Evolutionary conservation across 2,797 vertebrate species (phyloP).

Genomic region (Hafferia zeledoni): DNA sequence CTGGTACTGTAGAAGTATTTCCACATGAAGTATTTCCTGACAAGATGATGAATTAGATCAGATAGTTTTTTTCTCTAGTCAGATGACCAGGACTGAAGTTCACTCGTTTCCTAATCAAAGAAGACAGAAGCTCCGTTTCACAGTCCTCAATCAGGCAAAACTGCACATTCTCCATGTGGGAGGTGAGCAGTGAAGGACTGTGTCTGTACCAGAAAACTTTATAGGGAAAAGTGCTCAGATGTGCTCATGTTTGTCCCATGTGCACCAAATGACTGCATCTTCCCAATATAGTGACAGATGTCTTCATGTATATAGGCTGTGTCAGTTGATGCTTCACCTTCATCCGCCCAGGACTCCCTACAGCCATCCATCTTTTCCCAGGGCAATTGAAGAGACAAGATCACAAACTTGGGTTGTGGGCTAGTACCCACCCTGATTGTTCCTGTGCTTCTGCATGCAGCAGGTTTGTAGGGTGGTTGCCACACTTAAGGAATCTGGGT

Average conservation of each 20-base stretch:
- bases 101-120: not conserved
- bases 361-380: fast-evolving
- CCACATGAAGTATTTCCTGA: not conserved
- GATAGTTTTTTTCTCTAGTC: not conserved
- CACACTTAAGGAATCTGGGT: not conserved
- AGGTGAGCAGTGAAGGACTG: not conserved
- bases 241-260: not conserved
- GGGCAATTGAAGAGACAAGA: not conserved
- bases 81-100: not conserved
- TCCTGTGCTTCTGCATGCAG: not conserved
- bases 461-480: not conserved
- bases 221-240: not conserved
- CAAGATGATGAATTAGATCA: not conserved
- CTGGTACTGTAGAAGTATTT: not conserved
- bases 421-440: not conserved
- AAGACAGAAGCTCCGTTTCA: not conserved
- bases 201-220: not conserved
- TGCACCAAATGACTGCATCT: not conserved
- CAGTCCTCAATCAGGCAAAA: not conserved
- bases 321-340: not conserved
- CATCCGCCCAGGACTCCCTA: not conserved
- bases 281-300: fast-evolving
- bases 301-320: not conserved
- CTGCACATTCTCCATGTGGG: not conserved
- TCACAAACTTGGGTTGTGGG: not conserved